Evolutionary conservation across 2,888 invertebrate genomes (phyloP), one percentile per base, ranked within the genome.

Genomic region (Bugulina stolonifera): DNA sequence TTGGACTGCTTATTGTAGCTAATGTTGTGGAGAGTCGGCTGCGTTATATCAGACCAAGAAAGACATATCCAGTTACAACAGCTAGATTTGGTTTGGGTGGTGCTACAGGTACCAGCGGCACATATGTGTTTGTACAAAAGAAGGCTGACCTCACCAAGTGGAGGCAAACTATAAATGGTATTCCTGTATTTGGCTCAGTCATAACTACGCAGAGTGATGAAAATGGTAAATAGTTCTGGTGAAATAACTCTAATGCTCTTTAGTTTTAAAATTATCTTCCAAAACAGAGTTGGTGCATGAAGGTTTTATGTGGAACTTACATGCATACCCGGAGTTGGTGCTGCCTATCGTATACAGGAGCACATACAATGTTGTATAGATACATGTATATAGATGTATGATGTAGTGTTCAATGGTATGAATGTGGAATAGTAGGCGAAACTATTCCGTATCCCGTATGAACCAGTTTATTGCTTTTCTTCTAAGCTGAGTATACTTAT

Each of bases 151-250:
- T 57, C 5, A 25, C 25, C 57, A 57, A 57, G 23, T 57, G 57
- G 57, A 57, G 14, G 5, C 5, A 14, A n/a, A n/a, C 23, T n/a
- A 25, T 57, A n/a, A 25, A 57, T 25, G 25, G 25, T 18, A n/a
- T 57, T n/a, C 57, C 57, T n/a, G 57, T 57, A 5, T 57, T 18
- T 25, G 57, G 57, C 18, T 57, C 57, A 5, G 57, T 57, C 25
- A 25, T 57, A 22, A 57, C 57, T n/a, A 57, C 57, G 5, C 10
- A n/a, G 5, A 18, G 5, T 5, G 25, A 57, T 57, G 25, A 57
- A 57, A 14, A 57, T n/a, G 57, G 57, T 57, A 57, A 57, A 22
- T 52, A n/a, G n/a, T n/a, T n/a, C n/a, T n/a, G n/a, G n/a, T 52
- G 52, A 10, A 52, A 52, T 52, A 52, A 52, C 52, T 52, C 22